Evolutionary conservation across 2,797 vertebrate genomes (phyloP).

Genomic region (Sciaenops ocellatus): DNA sequence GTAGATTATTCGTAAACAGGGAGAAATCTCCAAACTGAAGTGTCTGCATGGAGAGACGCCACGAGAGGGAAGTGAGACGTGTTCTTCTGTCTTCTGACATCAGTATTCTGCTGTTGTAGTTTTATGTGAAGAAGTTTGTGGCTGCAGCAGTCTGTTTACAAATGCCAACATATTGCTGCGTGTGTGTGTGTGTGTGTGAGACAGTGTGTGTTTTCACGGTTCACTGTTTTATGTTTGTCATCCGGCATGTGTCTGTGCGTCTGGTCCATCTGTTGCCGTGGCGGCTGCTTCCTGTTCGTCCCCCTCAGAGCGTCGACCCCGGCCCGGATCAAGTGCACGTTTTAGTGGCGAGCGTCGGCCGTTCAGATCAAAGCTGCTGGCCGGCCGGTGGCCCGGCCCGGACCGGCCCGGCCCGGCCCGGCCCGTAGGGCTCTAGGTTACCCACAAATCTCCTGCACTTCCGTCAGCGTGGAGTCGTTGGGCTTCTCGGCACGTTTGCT

Average conservation of each 20-base stretch:
- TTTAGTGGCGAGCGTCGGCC: neutral
- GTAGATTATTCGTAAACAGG: neutral
- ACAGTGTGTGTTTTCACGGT: neutral
- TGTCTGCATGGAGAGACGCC: too few relatives aligned
- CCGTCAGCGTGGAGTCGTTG: neutral
- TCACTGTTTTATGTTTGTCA: constrained; percentile 23
- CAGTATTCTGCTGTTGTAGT: too few relatives aligned
- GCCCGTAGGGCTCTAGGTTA: neutral
- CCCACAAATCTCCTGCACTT: constrained; percentile 13
- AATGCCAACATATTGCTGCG: neutral
- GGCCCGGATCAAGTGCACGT: constrained; percentile 6
- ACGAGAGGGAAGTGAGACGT: too few relatives aligned
- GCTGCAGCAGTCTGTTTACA: constrained; percentile 1
- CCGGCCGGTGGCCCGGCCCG: neutral
- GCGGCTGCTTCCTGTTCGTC: neutral
- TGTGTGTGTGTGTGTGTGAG: neutral
- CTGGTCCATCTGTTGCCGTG: constrained; percentile 22
- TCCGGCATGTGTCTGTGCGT: neutral
- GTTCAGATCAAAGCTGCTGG: constrained; percentile 40
- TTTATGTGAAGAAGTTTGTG: too few relatives aligned
- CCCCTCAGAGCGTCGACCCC: neutral
- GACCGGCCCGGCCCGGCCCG: neutral
- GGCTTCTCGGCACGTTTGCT: neutral
- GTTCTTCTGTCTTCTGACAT: too few relatives aligned
- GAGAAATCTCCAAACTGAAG: too few relatives aligned